phyloP scores from a whole-genome alignment of 2,113 vertebrate species.

The Sterrhoptilus dennistouni region DNA sequence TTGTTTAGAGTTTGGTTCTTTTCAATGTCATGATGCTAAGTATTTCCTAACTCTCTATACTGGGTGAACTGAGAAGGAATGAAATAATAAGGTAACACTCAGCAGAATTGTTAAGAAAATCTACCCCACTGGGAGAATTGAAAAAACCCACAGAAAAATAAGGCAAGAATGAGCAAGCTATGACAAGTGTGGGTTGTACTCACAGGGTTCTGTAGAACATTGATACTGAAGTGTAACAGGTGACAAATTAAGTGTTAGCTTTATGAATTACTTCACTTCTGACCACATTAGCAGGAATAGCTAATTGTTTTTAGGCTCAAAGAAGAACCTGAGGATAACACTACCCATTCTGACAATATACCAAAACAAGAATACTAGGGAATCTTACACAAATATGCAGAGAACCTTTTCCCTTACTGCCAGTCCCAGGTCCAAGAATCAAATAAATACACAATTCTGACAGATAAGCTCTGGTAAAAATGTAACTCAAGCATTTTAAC shows the following conservation, averaged over 20 bases:
- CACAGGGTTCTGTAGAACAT: neutral
- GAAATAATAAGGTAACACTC: neutral
- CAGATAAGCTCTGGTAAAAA: neutral
- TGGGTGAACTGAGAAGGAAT: neutral
- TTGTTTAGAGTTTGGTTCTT: neutral
- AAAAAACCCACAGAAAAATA: neutral
- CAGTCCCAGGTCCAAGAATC: neutral
- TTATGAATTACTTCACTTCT: neutral
- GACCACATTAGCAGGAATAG: neutral
- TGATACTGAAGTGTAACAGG: neutral
- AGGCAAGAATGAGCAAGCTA: neutral
- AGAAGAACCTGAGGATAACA: neutral
- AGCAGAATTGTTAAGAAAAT: neutral
- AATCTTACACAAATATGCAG: neutral
- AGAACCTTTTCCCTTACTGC: neutral
- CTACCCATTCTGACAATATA: neutral
- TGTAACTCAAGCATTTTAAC: neutral
- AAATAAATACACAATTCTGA: neutral
- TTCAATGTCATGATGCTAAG: neutral
- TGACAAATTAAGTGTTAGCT: constrained; percentile 21
- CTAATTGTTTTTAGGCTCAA: neutral
- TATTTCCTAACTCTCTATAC: neutral
- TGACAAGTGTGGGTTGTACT: neutral
- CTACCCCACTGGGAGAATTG: neutral
- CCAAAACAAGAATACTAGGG: neutral